These are phyloP conservation scores for Vireo griseus DNA, from an alignment of 2,797 vertebrate genomes.

Conservation along the genomic window DNA sequence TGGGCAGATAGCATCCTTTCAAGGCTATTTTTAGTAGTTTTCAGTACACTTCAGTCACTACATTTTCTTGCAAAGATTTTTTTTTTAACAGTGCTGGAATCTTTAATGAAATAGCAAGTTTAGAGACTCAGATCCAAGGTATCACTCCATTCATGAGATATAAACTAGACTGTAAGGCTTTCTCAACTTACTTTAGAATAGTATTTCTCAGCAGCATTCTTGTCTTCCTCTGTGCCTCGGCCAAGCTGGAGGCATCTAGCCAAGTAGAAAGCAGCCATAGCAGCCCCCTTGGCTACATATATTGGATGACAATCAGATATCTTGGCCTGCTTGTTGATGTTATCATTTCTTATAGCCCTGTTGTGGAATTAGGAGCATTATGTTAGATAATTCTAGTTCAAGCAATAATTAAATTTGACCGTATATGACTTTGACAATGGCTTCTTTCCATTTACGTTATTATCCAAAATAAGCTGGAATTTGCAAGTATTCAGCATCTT, in stretches of 20 bases:
- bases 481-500: background rate
- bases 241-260: conserved; percentile 79
- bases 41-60: background rate
- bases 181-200: conserved; percentile 71
- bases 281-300: conserved; percentile 71
- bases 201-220: conserved; percentile 55
- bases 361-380: background rate
- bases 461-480: background rate
- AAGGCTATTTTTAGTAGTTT: background rate
- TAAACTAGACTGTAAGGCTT: background rate
- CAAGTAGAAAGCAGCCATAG: conserved; percentile 78
- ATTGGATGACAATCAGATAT: conserved; percentile 69
- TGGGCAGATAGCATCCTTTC: background rate
- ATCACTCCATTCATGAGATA: background rate
- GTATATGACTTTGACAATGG: background rate
- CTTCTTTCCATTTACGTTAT: background rate
- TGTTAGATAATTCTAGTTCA: background rate
- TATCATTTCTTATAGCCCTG: conserved; percentile 68
- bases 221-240: conserved; percentile 67
- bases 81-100: background rate
- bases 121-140: background rate
- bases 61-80: background rate
- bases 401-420: background rate
- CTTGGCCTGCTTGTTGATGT: conserved; percentile 64
- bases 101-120: background rate